Evolutionary conservation across 2,888 invertebrate species (phyloP).

Genomic region (Perdita meconis): DNA sequence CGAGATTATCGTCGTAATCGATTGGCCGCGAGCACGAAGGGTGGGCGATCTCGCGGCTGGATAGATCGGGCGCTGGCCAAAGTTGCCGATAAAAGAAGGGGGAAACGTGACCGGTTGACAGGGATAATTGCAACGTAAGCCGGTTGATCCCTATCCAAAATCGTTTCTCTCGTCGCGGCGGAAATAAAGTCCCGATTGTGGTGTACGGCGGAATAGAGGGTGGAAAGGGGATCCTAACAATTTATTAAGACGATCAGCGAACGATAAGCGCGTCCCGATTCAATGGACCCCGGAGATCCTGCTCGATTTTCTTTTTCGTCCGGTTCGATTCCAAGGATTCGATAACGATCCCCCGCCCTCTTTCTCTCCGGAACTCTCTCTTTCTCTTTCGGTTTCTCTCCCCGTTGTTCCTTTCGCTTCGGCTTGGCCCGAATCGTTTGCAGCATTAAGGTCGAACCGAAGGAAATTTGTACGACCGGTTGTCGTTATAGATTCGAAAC

Average conservation of each 20-base stretch:
- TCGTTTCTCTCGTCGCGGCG: slow-evolving; percentile 53
- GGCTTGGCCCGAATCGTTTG: slow-evolving; percentile 15
- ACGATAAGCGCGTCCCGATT: slow-evolving; percentile 71
- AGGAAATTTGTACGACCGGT: slow-evolving; percentile 78
- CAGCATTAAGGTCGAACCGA: slow-evolving; percentile 55
- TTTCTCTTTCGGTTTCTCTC: not conserved
- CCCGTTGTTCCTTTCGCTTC: slow-evolving; percentile 4
- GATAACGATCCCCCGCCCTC: slow-evolving; percentile 63
- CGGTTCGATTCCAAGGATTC: slow-evolving; percentile 77
- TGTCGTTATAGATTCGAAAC: slow-evolving; percentile 77
- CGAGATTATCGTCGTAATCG: slow-evolving; percentile 60
- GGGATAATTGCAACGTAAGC: slow-evolving; percentile 63
- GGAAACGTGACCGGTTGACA: slow-evolving; percentile 65
- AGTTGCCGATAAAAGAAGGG: slow-evolving; percentile 52
- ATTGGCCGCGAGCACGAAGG: slow-evolving; percentile 5
- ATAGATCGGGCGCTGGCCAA: slow-evolving; percentile 52
- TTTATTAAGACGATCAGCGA: slow-evolving; percentile 78
- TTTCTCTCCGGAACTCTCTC: not conserved
- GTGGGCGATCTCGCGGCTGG: slow-evolving; percentile 36
- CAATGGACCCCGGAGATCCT: slow-evolving; percentile 74
- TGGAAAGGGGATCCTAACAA: slow-evolving; percentile 69
- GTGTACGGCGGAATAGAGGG: slow-evolving; percentile 45
- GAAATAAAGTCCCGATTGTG: slow-evolving; percentile 59
- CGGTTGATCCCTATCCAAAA: slow-evolving; percentile 63
- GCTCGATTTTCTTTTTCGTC: slow-evolving; percentile 73